Conservation (phyloP, 2,797 vertebrate genomes). For the Neomorphus geoffroyi region DNA sequence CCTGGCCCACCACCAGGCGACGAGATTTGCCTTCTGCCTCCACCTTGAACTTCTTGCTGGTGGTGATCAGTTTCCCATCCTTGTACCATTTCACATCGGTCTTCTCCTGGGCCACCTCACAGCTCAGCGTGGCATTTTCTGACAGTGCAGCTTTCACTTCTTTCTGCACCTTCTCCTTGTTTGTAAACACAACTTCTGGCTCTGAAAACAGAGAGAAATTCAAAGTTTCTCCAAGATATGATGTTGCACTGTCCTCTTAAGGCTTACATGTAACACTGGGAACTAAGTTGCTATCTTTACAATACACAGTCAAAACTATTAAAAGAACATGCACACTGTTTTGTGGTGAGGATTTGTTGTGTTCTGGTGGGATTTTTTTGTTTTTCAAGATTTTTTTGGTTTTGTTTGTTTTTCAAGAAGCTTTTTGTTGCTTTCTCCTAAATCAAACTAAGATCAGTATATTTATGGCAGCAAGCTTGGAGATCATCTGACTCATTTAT, state of each 20-base stretch:
- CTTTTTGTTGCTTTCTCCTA: neutral
- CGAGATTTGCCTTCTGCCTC: neutral
- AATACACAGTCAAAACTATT: neutral
- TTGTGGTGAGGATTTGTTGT: neutral
- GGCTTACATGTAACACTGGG: neutral
- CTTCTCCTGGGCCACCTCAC: neutral
- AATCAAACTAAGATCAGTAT: neutral
- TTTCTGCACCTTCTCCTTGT: constrained; percentile 10
- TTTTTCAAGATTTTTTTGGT: neutral
- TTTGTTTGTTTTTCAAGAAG: neutral
- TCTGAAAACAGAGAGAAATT: neutral
- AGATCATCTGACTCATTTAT: neutral
- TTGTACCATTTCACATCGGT: neutral
- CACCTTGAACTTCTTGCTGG: neutral
- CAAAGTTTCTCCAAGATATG: rapidly evolving
- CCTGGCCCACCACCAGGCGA: neutral
- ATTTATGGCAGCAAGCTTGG: neutral
- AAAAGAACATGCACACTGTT: neutral
- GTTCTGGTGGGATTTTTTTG: neutral
- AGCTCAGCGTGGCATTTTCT: neutral
- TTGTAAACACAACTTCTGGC: neutral
- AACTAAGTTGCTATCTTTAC: neutral
- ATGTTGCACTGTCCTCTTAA: rapidly evolving
- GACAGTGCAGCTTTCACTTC: constrained; percentile 69
- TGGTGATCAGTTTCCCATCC: neutral